phyloP scores from a whole-genome alignment of 92 coral and sea anemone genomes.

The Montipora capitata region DNA sequence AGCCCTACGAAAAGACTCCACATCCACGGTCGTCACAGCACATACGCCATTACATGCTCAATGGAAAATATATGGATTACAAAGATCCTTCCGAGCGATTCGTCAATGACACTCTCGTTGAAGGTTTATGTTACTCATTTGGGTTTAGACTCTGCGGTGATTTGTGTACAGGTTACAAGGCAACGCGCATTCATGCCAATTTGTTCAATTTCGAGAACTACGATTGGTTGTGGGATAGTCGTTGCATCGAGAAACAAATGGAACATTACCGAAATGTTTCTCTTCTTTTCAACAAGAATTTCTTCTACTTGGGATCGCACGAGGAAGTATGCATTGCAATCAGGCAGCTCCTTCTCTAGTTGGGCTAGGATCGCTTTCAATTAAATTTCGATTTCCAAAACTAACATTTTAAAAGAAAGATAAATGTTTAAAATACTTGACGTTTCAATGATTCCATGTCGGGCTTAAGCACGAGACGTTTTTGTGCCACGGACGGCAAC shows the following conservation, averaged over 20 bases:
- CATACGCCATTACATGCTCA: background rate
- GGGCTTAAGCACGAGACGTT: no score
- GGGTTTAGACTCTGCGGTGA: background rate
- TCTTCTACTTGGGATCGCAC: background rate
- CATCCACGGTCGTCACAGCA: background rate
- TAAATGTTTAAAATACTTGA: no score
- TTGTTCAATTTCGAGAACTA: background rate
- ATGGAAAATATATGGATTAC: background rate
- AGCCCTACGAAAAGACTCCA: background rate
- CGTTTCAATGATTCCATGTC: no score
- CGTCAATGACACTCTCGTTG: background rate
- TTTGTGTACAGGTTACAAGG: background rate
- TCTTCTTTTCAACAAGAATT: background rate
- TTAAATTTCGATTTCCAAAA: no score
- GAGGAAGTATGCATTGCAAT: background rate
- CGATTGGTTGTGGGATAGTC: background rate
- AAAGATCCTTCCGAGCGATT: background rate
- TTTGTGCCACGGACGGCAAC: no score
- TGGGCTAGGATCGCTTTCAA: no score
- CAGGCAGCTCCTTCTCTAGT: no score
- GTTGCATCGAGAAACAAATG: slow-evolving; percentile 4
- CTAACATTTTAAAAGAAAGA: no score
- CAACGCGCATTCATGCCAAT: background rate
- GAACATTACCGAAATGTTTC: background rate
- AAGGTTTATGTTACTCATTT: slow-evolving; percentile 9